These are phyloP conservation scores for Magallana angulata DNA, from an alignment of 1,140 invertebrate species.

Conservation along the genomic window DNA sequence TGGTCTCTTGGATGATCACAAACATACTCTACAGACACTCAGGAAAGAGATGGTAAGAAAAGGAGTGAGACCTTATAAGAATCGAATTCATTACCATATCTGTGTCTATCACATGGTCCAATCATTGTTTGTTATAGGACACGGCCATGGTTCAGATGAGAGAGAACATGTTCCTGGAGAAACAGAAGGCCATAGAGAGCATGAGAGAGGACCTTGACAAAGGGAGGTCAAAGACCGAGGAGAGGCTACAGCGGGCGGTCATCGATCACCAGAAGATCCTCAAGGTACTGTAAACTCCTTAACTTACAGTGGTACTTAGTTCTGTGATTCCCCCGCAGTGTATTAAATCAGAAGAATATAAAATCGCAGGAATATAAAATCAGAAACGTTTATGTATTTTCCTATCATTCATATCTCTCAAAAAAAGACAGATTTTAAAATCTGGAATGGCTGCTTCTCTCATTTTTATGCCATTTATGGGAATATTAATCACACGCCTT, in stretches of 20 bases:
- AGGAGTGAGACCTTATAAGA: too few relatives aligned
- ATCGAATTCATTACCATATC: not conserved
- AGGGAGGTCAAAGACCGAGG: constrained; percentile 66
- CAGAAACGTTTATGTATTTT: too few relatives aligned
- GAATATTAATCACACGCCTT: too few relatives aligned
- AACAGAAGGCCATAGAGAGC: constrained; percentile 70
- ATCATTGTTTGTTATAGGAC: constrained; percentile 56
- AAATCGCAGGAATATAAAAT: too few relatives aligned
- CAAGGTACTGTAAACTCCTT: constrained; percentile 53
- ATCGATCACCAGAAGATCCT: constrained; percentile 63
- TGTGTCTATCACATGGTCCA: too few relatives aligned
- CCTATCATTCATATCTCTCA: too few relatives aligned
- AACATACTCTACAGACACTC: constrained; percentile 66
- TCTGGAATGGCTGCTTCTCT: too few relatives aligned
- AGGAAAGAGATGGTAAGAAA: constrained; percentile 71
- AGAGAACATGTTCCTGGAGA: constrained; percentile 74
- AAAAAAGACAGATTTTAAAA: too few relatives aligned
- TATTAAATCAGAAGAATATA: too few relatives aligned
- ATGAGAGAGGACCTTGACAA: constrained; percentile 67
- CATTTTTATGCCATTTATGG: too few relatives aligned
- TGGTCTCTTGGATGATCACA: constrained; percentile 67
- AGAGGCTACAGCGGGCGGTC: constrained; percentile 63
- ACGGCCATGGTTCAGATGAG: constrained; percentile 70
- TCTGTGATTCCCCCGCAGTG: too few relatives aligned
- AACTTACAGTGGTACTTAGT: too few relatives aligned